Evolutionary conservation across 2,888 invertebrate species (phyloP).

Genomic region (Plebejus melissa): DNA sequence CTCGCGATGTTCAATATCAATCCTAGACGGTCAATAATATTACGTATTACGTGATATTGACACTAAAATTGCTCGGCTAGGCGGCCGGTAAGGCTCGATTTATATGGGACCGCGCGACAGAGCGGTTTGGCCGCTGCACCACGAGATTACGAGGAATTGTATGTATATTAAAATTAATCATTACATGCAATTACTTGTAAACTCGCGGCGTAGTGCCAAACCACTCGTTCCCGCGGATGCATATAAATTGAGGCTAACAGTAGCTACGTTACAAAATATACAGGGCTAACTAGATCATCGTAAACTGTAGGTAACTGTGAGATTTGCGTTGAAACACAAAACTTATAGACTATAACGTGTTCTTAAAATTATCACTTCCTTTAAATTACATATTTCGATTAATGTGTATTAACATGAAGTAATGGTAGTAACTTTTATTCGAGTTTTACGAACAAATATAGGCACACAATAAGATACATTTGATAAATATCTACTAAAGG

Average conservation of each 20-base stretch:
- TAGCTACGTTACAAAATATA: conserved; percentile 8
- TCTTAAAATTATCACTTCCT: neutral
- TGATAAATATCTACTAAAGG: neutral
- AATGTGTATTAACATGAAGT: neutral
- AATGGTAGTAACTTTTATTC: neutral
- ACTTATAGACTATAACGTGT: neutral
- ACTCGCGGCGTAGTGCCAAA: too few relatives aligned
- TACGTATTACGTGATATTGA: too few relatives aligned
- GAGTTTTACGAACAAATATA: neutral
- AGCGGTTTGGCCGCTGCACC: too few relatives aligned
- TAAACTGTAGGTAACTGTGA: conserved; percentile 9
- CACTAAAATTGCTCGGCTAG: too few relatives aligned
- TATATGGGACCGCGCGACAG: too few relatives aligned
- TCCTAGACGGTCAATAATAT: too few relatives aligned
- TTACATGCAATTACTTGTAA: too few relatives aligned
- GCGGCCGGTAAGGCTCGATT: too few relatives aligned
- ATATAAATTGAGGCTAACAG: neutral
- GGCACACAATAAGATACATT: neutral
- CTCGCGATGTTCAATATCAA: too few relatives aligned
- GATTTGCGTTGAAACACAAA: conserved; percentile 6
- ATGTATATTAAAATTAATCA: too few relatives aligned
- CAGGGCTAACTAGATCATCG: neutral
- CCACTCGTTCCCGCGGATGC: too few relatives aligned
- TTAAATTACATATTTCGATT: neutral
- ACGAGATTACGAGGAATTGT: too few relatives aligned